Base-by-base conservation (phyloP, 1,140 invertebrate genomes). In the Zaprionus vittiger region DNA sequence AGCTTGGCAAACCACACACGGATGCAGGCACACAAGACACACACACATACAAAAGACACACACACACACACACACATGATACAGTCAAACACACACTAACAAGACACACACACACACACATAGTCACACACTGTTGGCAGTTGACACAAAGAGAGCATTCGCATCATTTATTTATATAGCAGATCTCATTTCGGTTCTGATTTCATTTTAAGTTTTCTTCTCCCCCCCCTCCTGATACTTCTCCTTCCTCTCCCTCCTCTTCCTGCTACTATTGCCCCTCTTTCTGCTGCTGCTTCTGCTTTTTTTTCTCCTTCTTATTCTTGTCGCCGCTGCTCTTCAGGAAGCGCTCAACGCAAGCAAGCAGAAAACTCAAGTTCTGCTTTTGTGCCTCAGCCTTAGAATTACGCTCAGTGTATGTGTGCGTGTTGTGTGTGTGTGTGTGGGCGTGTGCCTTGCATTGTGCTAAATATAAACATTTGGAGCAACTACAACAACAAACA, bases 381-480 rank as follows among this genome's bases (percentile, higher is more conserved):
- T 54, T 54, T 75, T 75, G 44, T 77, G 54, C 52, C 38, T 14
- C 49, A 69, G 38, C 52, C 56, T 56, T 56, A 37, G n/a, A 74
- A 69, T 56, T 49, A 6, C 24, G 22, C 14, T 15, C 44, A 14
- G 26, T 38, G 15, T 49, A 5, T 66, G 26, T 57, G 6, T 47
- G 12, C 17, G 38, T 22, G 22, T 66, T 63, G 20, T 49, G 69
- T 47, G 59, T 60, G 14, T 44, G 59, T 65, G 26, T 78, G 37
- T 77, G 54, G 17, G 38, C 38, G 38, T 59, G 37, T 52, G 49
- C 52, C 31, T 70, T 70, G 82, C 83, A 86, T 86, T 83, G 83
- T 83, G 77, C 73, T 73, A 77, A 77, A 87, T 83, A 87, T 87
- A 87, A 86, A 87, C 80, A 87, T 87, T 77, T 79, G 55, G 47